Evolutionary conservation across 2,888 invertebrate species (phyloP), one percentile per base, ranked within the genome.

Genomic region (Atethmia centrago): DNA sequence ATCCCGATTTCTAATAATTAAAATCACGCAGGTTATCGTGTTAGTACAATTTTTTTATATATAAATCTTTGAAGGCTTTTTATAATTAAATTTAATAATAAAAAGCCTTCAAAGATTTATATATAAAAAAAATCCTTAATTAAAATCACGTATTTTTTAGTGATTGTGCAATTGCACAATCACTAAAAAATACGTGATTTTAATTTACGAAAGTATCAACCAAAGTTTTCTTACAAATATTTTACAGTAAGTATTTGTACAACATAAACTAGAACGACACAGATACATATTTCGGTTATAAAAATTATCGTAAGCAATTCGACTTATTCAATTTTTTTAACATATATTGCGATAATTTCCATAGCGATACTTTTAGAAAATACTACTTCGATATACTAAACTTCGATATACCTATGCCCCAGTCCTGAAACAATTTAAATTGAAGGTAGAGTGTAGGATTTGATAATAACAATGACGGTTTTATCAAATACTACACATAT

Each of bases 1-100:
- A 56, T 53, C 53, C 53, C 31, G 25, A 58, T 62, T 14, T 45
- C 42, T n/a, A 51, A 74, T 77, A 69, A 85, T 59, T 66, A 66
- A 82, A 85, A 82, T 77, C 71, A 77, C 71, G 67, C 82, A 76
- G 56, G 21, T 64, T 71, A 65, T 77, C 16, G 53, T 51, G 28
- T n/a, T 31, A 40, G 31, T 21, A 36, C 5, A 36, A 36, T 36
- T 36, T 36, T 36, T 36, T 36, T 36, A 36, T 36, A 36, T 36
- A 36, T 36, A 36, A 36, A 3, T 36, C 36, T 36, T 36, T 36
- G 36, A 36, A 36, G 36, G 36, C 36, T 36, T 36, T 36, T 36
- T 36, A 36, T 36, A 36, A 36, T 36, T 36, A 36, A 36, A 36
- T n/a, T n/a, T n/a, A n/a, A n/a, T n/a, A n/a, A n/a, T n/a, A n/a